Conservation (phyloP, 2,888 invertebrate species). For the Ochropleura leucogaster region DNA sequence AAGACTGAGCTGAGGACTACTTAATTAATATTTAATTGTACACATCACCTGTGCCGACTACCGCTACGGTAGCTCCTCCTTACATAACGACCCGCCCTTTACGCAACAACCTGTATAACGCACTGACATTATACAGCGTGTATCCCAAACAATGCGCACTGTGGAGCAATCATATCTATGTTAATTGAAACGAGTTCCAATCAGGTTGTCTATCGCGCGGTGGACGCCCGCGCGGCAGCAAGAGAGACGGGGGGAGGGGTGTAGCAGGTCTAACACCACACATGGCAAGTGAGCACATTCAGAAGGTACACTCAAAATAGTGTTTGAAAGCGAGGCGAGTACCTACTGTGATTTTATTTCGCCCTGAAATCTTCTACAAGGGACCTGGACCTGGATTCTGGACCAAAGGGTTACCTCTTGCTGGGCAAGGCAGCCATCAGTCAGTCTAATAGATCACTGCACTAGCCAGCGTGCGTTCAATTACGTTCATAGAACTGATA, state of each 20-base stretch:
- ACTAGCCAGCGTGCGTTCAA: neutral
- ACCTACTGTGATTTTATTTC: neutral
- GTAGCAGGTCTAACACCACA: neutral
- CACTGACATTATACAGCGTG: constrained; percentile 19
- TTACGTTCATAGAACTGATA: constrained; percentile 1
- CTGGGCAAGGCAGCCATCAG: neutral
- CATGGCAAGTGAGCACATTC: neutral
- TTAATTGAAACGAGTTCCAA: constrained; percentile 57
- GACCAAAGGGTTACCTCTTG: neutral
- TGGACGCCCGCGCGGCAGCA: constrained; percentile 10
- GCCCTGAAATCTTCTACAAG: neutral
- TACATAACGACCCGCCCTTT: constrained; percentile 20
- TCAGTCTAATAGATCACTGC: neutral
- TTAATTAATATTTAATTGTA: constrained; percentile 1
- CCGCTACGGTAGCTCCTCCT: constrained; percentile 4
- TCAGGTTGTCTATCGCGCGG: constrained; percentile 45
- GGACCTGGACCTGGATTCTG: no score
- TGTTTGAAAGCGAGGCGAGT: neutral
- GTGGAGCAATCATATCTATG: constrained; percentile 49
- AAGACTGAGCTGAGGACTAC: neutral
- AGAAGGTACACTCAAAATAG: constrained; percentile 22
- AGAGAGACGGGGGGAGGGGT: neutral
- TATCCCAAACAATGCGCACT: constrained; percentile 32
- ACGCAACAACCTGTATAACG: constrained; percentile 25
- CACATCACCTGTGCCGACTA: neutral